Conservation (phyloP, 2,113 vertebrate genomes). For the Canis aureus region DNA sequence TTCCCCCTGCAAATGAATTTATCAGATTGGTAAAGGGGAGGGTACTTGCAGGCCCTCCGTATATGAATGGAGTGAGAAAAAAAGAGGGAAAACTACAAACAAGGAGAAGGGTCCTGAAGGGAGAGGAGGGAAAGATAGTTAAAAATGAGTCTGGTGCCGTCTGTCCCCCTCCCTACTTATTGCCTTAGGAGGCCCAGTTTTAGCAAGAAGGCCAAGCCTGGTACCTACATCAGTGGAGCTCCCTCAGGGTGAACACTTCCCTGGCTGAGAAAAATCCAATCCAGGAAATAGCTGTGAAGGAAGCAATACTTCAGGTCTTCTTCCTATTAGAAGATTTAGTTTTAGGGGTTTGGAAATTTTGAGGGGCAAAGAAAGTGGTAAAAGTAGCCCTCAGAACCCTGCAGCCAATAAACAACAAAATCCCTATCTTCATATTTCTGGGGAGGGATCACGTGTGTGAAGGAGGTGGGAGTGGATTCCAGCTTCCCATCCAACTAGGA, state of each 20-base stretch:
- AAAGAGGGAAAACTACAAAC: neutral
- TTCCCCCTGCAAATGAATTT: neutral
- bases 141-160: slow-evolving; percentile 28
- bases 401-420: slow-evolving; percentile 28
- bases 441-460: neutral
- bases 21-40: neutral
- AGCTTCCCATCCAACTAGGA: neutral
- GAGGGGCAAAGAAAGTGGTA: neutral
- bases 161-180: neutral
- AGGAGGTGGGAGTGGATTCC: neutral
- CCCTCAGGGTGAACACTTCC: neutral
- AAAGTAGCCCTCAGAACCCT: neutral
- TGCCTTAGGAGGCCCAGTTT: neutral
- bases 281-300: neutral
- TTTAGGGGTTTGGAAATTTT: neutral
- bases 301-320: slow-evolving; percentile 3
- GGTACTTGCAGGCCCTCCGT: neutral
- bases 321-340: slow-evolving; percentile 18
- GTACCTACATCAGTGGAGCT: neutral
- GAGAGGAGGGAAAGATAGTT: neutral
- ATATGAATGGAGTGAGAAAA: neutral
- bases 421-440: neutral
- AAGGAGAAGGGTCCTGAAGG: neutral
- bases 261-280: neutral
- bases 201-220: neutral